Conservation (phyloP, 2,888 invertebrate species). For the Tinea pellionella region DNA sequence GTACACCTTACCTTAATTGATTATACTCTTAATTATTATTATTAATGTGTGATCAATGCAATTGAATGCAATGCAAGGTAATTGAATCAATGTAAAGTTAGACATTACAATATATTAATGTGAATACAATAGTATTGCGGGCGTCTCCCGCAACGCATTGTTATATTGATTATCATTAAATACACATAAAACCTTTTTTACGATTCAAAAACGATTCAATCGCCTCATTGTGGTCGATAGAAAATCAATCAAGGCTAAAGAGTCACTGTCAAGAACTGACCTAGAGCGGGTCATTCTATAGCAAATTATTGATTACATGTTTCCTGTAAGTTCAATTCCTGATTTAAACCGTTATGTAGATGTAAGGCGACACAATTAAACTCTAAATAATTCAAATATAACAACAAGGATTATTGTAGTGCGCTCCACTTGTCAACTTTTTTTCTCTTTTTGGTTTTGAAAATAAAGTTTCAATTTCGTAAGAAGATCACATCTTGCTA, state of each 20-base stretch:
- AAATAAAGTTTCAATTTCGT: too few species aligned
- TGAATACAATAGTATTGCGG: not conserved
- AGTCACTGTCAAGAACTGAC: conserved; percentile 14
- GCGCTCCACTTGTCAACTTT: too few species aligned
- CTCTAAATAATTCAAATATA: too few species aligned
- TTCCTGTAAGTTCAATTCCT: not conserved
- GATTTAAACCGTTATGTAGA: not conserved
- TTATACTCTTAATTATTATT: too few species aligned
- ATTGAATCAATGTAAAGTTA: not conserved
- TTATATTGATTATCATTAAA: conserved; percentile 44
- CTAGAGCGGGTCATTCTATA: conserved; percentile 4
- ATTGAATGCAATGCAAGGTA: too few species aligned
- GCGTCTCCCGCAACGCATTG: conserved; percentile 26
- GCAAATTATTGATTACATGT: not conserved
- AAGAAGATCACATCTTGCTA: too few species aligned
- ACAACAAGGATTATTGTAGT: too few species aligned
- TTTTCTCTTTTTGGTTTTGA: too few species aligned
- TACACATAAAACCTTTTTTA: conserved; percentile 50
- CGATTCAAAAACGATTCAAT: conserved; percentile 40
- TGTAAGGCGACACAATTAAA: too few species aligned
- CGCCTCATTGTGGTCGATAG: conserved; percentile 30
- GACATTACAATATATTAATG: not conserved
- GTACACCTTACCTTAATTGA: too few species aligned
- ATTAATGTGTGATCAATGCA: too few species aligned
- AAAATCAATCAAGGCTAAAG: conserved; percentile 7